Evolutionary conservation across 1,140 invertebrate genomes (phyloP).

Genomic region (Chironomus striatipennis): DNA sequence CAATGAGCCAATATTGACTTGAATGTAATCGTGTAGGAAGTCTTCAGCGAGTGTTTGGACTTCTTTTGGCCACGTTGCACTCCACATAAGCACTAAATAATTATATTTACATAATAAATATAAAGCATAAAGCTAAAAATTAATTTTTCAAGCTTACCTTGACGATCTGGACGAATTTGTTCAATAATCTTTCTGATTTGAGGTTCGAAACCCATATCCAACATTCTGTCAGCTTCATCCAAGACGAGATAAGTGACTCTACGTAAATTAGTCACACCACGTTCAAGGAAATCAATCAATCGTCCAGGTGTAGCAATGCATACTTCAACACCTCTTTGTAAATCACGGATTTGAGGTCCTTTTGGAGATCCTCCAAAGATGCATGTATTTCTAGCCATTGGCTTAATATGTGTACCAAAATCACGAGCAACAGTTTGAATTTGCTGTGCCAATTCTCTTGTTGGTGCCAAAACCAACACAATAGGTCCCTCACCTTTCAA

Average conservation of each 20-base stretch:
- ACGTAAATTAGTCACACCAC: conserved; percentile 79
- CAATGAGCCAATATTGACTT: conserved; percentile 91
- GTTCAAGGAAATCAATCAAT: conserved; percentile 93
- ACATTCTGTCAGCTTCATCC: conserved; percentile 87
- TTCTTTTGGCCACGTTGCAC: conserved; percentile 99
- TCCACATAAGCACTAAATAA: conserved; percentile 84
- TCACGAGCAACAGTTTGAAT: conserved; percentile 91
- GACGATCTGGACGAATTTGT: conserved; percentile 89
- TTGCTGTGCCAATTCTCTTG: conserved; percentile 93
- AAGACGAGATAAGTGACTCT: conserved; percentile 93
- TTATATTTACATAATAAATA: no score
- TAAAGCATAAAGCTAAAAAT: no score
- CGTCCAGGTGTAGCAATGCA: conserved; percentile 95
- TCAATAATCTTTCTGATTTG: conserved; percentile 97
- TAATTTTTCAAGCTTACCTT: conserved; percentile 42
- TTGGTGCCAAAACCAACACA: conserved; percentile 88
- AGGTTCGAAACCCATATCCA: conserved; percentile 98
- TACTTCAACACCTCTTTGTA: conserved; percentile 85
- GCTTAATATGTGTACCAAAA: conserved; percentile 69
- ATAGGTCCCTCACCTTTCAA: conserved; percentile 82
- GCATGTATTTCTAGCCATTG: conserved; percentile 79
- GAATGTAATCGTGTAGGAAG: conserved; percentile 82
- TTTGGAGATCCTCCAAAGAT: conserved; percentile 96
- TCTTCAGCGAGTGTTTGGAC: conserved; percentile 90
- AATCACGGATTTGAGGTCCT: conserved; percentile 82